Percentiles rank a stretch among this genome's conserved stretches.
Conservation (phyloP, 2,797 vertebrate species). For the Coregonus sp. region DNA sequence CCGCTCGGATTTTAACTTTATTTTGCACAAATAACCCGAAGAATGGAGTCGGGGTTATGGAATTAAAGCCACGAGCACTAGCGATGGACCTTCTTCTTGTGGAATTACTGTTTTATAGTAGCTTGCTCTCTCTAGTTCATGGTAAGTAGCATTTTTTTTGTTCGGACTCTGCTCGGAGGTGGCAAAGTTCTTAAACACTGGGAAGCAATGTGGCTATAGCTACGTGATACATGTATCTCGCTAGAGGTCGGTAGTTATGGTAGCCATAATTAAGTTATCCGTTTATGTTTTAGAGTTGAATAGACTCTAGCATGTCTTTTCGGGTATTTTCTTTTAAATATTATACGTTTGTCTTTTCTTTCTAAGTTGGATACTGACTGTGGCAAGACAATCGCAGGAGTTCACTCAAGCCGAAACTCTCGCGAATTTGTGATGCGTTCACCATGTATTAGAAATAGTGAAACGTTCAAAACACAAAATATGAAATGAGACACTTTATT, state of each 20-base stretch:
- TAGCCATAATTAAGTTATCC: not conserved
- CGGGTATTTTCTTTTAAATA: too few species aligned
- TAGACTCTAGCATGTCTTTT: not conserved
- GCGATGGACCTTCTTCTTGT: constrained; percentile 70
- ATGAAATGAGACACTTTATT: not conserved
- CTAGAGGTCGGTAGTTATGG: not conserved
- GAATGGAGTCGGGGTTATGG: constrained; percentile 66
- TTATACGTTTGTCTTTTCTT: not conserved
- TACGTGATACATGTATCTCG: not conserved
- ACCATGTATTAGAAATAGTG: not conserved
- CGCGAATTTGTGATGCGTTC: not conserved
- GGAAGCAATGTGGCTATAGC: constrained; percentile 6
- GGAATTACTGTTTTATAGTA: constrained; percentile 65
- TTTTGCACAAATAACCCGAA: constrained; percentile 36
- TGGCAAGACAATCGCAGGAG: not conserved
- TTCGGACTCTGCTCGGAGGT: constrained; percentile 35
- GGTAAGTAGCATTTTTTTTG: constrained; percentile 69
- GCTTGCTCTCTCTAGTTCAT: constrained; percentile 60
- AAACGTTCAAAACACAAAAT: not conserved
- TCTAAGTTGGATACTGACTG: not conserved
- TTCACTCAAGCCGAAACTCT: not conserved
- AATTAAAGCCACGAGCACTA: constrained; percentile 55
- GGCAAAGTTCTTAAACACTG: constrained; percentile 29
- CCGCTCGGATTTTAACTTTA: constrained; percentile 44
- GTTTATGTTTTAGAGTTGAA: not conserved